phyloP scores from a whole-genome alignment of 2,113 vertebrate genomes.

The Cryptoleucopteryx plumbea region DNA sequence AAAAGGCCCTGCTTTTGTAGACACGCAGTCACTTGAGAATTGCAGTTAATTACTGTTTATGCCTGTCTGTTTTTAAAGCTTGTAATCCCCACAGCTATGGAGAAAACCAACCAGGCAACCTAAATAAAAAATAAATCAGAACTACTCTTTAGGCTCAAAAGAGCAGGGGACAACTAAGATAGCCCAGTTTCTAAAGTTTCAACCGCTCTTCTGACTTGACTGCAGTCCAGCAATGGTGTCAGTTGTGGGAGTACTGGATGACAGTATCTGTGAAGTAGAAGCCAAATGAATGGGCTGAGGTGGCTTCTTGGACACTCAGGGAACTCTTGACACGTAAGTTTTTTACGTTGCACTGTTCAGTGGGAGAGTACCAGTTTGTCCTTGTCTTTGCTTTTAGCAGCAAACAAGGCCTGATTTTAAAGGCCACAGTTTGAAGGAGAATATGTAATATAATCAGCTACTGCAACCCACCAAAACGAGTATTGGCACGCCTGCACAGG shows the following conservation, averaged over 20 bases:
- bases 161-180: background rate
- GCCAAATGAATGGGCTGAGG: background rate
- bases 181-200: background rate
- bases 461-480: constrained; percentile 72
- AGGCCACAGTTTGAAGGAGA: constrained; percentile 51
- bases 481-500: constrained; percentile 75
- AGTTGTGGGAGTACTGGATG: background rate
- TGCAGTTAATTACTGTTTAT: constrained; percentile 37
- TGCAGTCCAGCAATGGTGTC: background rate
- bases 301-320: background rate
- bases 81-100: background rate
- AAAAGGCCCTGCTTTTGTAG: background rate
- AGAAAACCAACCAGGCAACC: background rate
- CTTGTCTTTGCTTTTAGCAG: constrained; percentile 43
- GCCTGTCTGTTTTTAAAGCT: constrained; percentile 3
- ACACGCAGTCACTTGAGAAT: constrained; percentile 15
- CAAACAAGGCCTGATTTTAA: constrained; percentile 43
- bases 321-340: background rate
- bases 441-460: constrained; percentile 66
- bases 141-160: background rate
- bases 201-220: background rate
- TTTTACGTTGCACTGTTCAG: background rate
- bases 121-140: background rate
- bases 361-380: background rate
- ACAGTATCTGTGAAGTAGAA: background rate